Percentiles rank a stretch among this genome's conserved stretches.
Conservation (phyloP, 2,888 invertebrate species). For the Glyphotaelius pellucidus region DNA sequence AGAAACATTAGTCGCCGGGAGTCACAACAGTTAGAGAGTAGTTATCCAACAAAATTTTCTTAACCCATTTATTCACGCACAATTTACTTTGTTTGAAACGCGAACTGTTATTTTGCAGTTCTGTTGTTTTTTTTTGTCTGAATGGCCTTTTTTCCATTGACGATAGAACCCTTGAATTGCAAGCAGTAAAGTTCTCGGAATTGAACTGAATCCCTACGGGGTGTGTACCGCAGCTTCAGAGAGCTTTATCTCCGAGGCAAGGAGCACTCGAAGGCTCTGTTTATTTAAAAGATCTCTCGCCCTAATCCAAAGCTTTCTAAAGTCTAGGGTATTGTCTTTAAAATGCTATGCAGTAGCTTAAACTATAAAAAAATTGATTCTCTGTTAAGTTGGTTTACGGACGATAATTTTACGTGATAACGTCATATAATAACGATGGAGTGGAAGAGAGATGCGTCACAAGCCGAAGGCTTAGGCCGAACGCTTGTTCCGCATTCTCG, state of each 20-base stretch:
- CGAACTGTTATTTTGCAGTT: background rate
- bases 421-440: too few species aligned
- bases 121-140: background rate
- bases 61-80: background rate
- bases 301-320: background rate
- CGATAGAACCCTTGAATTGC: background rate
- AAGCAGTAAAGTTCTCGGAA: background rate
- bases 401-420: too few species aligned
- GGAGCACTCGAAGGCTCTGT: background rate
- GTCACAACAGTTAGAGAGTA: background rate
- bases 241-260: background rate
- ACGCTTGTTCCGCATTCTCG: too few species aligned
- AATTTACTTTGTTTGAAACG: background rate
- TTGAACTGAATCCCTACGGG: slow-evolving; percentile 10
- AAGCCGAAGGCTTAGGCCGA: too few species aligned
- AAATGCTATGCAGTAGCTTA: background rate
- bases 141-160: background rate
- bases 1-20: too few species aligned
- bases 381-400: too few species aligned
- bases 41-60: background rate
- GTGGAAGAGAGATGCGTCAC: too few species aligned
- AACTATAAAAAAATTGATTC: background rate
- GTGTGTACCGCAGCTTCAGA: background rate
- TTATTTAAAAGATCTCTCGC: background rate
- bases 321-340: background rate